These are phyloP conservation scores for Monoplex corrugatus DNA, from an alignment of 2,888 invertebrate species.

Conservation along the genomic window DNA sequence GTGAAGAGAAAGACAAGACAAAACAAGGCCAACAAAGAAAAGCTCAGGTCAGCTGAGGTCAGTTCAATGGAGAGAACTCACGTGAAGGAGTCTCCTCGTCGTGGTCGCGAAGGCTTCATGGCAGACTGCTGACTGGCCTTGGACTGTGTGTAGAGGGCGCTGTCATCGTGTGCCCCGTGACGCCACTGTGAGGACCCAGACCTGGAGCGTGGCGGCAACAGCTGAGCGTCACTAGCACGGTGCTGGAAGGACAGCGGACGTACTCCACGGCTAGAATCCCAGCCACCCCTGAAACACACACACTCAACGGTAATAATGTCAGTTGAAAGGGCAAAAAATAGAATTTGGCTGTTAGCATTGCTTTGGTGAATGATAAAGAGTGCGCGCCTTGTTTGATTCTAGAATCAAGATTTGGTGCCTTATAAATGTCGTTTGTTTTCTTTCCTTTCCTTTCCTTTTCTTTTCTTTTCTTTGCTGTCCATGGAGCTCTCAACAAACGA, in stretches of 20 bases:
- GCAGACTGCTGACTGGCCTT: conserved; percentile 54
- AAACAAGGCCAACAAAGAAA: background rate
- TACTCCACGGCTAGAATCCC: conserved; percentile 38
- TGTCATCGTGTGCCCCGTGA: conserved; percentile 57
- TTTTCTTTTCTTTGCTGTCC: too few species aligned
- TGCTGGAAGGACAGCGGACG: conserved; percentile 34
- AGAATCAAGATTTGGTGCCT: too few species aligned
- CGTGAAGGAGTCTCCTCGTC: conserved; percentile 62
- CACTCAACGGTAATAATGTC: background rate
- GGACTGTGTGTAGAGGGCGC: conserved; percentile 58
- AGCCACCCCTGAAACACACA: conserved; percentile 49
- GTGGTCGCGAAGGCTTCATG: conserved; percentile 52
- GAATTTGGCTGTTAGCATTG: too few species aligned
- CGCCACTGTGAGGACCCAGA: background rate
- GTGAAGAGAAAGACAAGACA: background rate
- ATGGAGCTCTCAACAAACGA: too few species aligned
- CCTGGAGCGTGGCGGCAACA: background rate
- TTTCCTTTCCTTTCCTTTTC: too few species aligned
- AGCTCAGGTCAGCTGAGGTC: too few species aligned
- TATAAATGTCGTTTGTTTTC: too few species aligned
- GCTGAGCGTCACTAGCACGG: conserved; percentile 12
- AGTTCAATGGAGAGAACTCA: conserved; percentile 50
- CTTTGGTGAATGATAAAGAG: too few species aligned
- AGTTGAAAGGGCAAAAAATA: too few species aligned
- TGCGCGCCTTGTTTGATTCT: too few species aligned